phyloP scores from a whole-genome alignment of 2,113 vertebrate genomes.

The Caranx ignobilis region DNA sequence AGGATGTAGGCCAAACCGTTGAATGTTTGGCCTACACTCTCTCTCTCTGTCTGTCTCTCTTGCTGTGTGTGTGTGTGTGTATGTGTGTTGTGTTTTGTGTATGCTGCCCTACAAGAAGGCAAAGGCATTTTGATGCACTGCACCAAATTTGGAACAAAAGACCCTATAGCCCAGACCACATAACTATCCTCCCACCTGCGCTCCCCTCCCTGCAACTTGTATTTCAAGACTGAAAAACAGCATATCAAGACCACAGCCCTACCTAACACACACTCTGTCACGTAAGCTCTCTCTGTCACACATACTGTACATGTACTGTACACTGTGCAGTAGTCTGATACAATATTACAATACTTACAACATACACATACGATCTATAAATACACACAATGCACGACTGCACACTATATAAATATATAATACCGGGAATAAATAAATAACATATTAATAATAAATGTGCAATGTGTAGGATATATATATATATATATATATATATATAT shows the following conservation, averaged over 20 bases:
- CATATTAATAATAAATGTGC: background rate
- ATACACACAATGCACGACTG: background rate
- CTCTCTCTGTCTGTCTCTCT: too few species aligned
- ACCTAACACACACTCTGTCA: slow-evolving; percentile 10
- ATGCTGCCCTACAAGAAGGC: slow-evolving; percentile 55
- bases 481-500: background rate
- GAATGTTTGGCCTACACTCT: background rate
- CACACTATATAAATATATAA: background rate
- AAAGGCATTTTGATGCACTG: slow-evolving; percentile 81
- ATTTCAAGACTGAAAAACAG: slow-evolving; percentile 52
- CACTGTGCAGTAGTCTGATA: too few species aligned
- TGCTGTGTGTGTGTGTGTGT: background rate
- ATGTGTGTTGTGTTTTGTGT: slow-evolving; percentile 28
- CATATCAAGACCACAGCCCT: slow-evolving; percentile 37
- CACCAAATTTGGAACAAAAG: slow-evolving; percentile 83
- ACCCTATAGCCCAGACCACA: slow-evolving; percentile 76
- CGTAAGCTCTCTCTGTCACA: slow-evolving; percentile 8
- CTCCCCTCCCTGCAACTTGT: slow-evolving; percentile 43
- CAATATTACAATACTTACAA: background rate
- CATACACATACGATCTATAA: background rate
- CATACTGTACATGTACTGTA: background rate
- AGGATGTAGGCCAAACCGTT: slow-evolving; percentile 53
- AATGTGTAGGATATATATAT: background rate
- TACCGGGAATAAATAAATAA: too few species aligned
- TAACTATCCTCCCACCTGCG: slow-evolving; percentile 76